phyloP scores from a whole-genome alignment of 2,888 invertebrate genomes.

The Lepidocyrtinus sp. region DNA sequence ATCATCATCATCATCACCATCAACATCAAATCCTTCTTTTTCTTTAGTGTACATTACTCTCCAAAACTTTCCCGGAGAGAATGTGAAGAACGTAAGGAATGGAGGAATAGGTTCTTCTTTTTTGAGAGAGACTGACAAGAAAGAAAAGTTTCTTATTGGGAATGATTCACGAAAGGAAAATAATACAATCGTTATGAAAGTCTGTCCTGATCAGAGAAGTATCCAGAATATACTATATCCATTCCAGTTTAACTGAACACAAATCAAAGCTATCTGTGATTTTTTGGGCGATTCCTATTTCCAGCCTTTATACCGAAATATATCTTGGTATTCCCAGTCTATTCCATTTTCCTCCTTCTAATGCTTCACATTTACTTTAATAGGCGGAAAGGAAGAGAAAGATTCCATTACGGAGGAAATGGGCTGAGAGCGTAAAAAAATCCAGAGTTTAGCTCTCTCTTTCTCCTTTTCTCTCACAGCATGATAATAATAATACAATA shows the following conservation, averaged over 20 bases:
- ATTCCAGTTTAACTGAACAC: too few species aligned
- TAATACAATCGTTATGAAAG: too few species aligned
- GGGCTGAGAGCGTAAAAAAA: not conserved
- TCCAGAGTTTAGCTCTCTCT: constrained; percentile 28
- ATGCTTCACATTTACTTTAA: constrained; percentile 58
- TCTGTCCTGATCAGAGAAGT: too few species aligned
- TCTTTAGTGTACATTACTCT: constrained; percentile 12
- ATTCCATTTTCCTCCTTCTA: constrained; percentile 49
- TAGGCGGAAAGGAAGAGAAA: constrained; percentile 44
- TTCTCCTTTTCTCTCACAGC: constrained; percentile 38
- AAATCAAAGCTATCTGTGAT: too few species aligned
- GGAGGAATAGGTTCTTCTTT: constrained; percentile 11
- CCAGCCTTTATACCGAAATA: too few species aligned
- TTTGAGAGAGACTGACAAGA: constrained; percentile 7
- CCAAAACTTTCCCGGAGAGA: constrained; percentile 4
- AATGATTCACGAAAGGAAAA: too few species aligned
- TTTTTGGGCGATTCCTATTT: too few species aligned
- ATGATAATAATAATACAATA: constrained; percentile 48
- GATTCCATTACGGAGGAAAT: constrained; percentile 46
- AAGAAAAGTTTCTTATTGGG: constrained; percentile 16
- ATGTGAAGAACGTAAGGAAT: constrained; percentile 13
- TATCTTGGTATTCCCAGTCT: constrained; percentile 58
- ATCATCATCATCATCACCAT: not conserved
- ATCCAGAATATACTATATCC: too few species aligned
- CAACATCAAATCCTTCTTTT: not conserved